phyloP scores from a whole-genome alignment of 2,797 vertebrate genomes.

The Arctocebus calabarensis region DNA sequence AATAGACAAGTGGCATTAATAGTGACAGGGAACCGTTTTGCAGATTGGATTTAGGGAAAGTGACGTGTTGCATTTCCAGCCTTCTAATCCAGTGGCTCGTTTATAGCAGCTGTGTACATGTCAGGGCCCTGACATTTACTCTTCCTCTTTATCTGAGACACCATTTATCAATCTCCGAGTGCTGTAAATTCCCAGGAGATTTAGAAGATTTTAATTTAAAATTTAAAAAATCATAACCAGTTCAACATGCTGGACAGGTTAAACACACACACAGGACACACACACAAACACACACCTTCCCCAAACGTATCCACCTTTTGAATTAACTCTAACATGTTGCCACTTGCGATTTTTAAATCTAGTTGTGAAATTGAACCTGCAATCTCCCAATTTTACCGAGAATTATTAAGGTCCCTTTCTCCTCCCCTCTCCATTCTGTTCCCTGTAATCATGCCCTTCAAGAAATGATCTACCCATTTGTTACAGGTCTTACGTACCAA shows the following conservation, averaged over 20 bases:
- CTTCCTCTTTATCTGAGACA: slow-evolving; percentile 21
- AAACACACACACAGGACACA: not conserved
- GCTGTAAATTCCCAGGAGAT: slow-evolving; percentile 33
- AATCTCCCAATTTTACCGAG: slow-evolving; percentile 3
- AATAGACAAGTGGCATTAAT: not conserved
- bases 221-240: slow-evolving; percentile 62
- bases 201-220: slow-evolving; percentile 63
- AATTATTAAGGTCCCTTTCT: slow-evolving; percentile 34
- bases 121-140: not conserved
- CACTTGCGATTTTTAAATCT: slow-evolving; percentile 35
- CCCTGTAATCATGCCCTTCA: not conserved
- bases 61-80: not conserved
- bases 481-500: not conserved
- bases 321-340: slow-evolving; percentile 21
- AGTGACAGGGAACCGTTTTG: not conserved
- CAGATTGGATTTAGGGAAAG: not conserved
- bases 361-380: slow-evolving; percentile 32
- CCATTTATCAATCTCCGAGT: slow-evolving; percentile 2
- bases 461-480: slow-evolving; percentile 12
- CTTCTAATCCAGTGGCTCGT: not conserved
- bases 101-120: not conserved
- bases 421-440: not conserved
- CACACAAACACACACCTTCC: not conserved
- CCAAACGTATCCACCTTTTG: slow-evolving; percentile 25
- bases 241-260: slow-evolving; percentile 61